A percentile compares a stretch with the other conserved stretches of the same genome.
Evolutionary conservation across 2,113 vertebrate genomes (phyloP).

Genomic region (Hirundichthys speculiger): DNA sequence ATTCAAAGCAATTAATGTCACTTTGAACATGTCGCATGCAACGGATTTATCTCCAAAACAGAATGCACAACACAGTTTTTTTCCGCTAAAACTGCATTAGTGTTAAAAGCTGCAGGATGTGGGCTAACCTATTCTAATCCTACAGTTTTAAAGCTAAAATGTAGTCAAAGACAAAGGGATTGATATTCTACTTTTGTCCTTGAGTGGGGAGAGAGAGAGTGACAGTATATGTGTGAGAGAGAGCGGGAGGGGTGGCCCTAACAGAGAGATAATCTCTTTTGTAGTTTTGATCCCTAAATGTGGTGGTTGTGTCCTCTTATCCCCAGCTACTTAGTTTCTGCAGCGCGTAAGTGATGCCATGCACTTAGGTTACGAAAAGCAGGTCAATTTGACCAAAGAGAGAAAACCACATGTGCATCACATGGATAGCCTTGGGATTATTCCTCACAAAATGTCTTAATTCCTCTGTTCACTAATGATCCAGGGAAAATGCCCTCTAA

Average conservation of each 20-base stretch:
- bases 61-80: constrained; percentile 33
- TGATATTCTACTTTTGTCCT: constrained; percentile 69
- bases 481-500: constrained; percentile 81
- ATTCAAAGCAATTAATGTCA: constrained; percentile 49
- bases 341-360: constrained; percentile 71
- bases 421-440: constrained; percentile 80
- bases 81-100: constrained; percentile 55
- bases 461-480: constrained; percentile 84
- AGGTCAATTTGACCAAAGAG: constrained; percentile 75
- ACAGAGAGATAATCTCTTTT: constrained; percentile 75
- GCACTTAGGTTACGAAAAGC: constrained; percentile 79
- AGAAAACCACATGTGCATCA: constrained; percentile 75
- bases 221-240: constrained; percentile 2
- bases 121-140: constrained; percentile 67
- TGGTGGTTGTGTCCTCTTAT: constrained; percentile 73
- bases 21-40: constrained; percentile 30
- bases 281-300: constrained; percentile 81
- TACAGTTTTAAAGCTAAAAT: constrained; percentile 62
- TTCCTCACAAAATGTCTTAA: constrained; percentile 83
- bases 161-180: constrained; percentile 75
- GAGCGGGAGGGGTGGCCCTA: constrained; percentile 5
- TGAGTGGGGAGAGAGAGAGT: constrained; percentile 47
- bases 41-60: constrained; percentile 27
- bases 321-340: constrained; percentile 73
- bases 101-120: constrained; percentile 58